Evolutionary conservation across 2,888 invertebrate species (phyloP), one percentile per base, ranked within the genome.

Genomic region (Onchidella celtica): DNA sequence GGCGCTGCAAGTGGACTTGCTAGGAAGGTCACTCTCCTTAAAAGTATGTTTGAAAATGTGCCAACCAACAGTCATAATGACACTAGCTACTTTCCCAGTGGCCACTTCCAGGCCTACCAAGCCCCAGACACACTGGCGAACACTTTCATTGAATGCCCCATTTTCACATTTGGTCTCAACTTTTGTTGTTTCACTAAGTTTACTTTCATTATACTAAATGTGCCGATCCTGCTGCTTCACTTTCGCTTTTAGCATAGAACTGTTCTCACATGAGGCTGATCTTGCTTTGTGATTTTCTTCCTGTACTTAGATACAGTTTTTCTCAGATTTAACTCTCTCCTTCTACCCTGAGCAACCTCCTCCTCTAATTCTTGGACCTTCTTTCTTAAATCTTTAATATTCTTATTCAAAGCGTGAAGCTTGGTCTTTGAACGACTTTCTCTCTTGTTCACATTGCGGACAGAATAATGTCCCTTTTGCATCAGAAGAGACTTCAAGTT

Each of bases 71-170:
- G n/a, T 9, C 24, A 38, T 6, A 6, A 70, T 70, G 24, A 70
- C 47, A 9, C 17, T 21, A 29, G 29, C 9, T 21, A 70, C 38
- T 40, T 70, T 70, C 9, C 40, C 70, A 21, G 70, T 70, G 3
- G 70, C 70, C 24, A 40, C 47, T 24, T 70, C 70, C 6, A 70
- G 70, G 4, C 70, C 70, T 24, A 40, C 9, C n/a, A 70, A 40
- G 4, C 17, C 38, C 36, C 27, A 57, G 3, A 40, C 47, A 73
- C 32, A 61, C 6, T 38, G 24, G 17, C 65, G 17, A 6, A 21
- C 21, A 34, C 3, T 38, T 14, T 27, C 27, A 24, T 21, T 40
- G 14, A n/a, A 40, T 38, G 3, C 29, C 38, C 47, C 21, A 6
- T 38, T 2, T 47, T 21, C 66, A 27, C 1, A 4, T 38, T 21